phyloP scores from a whole-genome alignment of 2,888 invertebrate genomes.

The Drosophila subquinaria region DNA sequence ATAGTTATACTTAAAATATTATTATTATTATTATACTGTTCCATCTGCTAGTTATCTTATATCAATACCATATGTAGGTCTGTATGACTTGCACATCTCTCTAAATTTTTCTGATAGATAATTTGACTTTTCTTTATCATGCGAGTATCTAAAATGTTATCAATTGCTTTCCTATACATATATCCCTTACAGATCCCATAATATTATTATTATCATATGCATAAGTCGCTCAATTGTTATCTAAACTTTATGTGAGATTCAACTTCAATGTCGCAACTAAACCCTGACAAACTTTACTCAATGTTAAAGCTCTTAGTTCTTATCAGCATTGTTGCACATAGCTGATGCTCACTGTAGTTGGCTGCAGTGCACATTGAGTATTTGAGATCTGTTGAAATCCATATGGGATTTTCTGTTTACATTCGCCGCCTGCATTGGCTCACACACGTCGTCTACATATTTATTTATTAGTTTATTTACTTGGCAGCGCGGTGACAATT shows the following conservation, averaged over 20 bases:
- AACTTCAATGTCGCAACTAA: conserved; percentile 4
- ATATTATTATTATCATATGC: background rate
- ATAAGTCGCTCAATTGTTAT: conserved; percentile 3
- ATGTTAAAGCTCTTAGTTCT: background rate
- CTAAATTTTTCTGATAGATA: background rate
- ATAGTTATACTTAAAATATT: background rate
- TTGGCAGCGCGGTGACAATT: conserved; percentile 69
- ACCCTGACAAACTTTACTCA: background rate
- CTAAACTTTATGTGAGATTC: conserved; percentile 2
- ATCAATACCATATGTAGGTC: no score
- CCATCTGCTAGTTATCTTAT: no score
- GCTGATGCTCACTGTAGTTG: conserved; percentile 18
- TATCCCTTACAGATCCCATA: background rate
- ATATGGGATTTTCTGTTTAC: conserved; percentile 18
- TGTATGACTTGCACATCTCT: background rate
- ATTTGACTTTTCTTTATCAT: background rate
- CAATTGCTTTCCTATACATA: background rate
- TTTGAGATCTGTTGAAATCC: conserved; percentile 29
- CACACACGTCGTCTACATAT: conserved; percentile 37
- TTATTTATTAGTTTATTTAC: conserved; percentile 61
- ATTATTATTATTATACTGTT: background rate
- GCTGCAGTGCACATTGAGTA: conserved; percentile 5
- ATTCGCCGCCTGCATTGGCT: conserved; percentile 42
- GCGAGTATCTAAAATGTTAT: background rate
- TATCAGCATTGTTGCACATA: conserved; percentile 19